Evolutionary conservation across 1,140 invertebrate genomes (phyloP), one percentile per base, ranked within the genome.

Genomic region (Sinonovacula constricta): DNA sequence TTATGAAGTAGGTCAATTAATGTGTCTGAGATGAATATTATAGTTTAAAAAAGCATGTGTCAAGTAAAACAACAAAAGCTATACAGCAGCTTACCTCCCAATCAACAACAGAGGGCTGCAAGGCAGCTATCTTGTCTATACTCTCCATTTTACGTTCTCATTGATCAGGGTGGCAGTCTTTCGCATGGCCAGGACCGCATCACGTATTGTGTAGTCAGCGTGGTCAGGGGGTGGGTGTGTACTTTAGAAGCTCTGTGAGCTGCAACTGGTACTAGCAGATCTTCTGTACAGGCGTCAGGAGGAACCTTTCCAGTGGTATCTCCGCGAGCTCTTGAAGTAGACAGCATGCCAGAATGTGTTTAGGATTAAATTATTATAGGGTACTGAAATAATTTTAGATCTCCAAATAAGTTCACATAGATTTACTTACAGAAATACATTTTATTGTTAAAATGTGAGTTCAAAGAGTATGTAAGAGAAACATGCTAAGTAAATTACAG

Each of bases 221-320:
- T 96, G 95, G 70, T 94, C 93, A n/a, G 92, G 82, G n/a, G n/a
- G n/a, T n/a, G 83, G 92, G 88, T 3, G 90, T 91, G 81, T 88
- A 90, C 65, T 90, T 90, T 3, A 91, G 79, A 53, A 97, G 92
- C 91, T 97, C 96, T 34, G 94, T 94, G 66, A 97, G 92, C 87
- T 97, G 96, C 28, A 98, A 92, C 14, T 96, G 96, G 91, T 97
- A 98, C 89, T 97, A 96, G 91, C 96, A 98, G 83, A 98, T 97
- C 89, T 96, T 94, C 91, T 98, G 96, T 28, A 98, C 95, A 0
- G 96, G 96, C 0, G 96, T 96, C 49, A 98, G 90, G 15, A 98
- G 91, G 91, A 97, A 97, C 15, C 96, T 96, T 84, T 97, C 96
- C 51, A 98, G 91, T 14, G 96, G 95, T 14, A 98, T 95, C 83